A percentile compares a stretch with the other conserved stretches of the same genome.
Conservation (phyloP, 1,140 invertebrate genomes). For the Zaprionus camerounensis region DNA sequence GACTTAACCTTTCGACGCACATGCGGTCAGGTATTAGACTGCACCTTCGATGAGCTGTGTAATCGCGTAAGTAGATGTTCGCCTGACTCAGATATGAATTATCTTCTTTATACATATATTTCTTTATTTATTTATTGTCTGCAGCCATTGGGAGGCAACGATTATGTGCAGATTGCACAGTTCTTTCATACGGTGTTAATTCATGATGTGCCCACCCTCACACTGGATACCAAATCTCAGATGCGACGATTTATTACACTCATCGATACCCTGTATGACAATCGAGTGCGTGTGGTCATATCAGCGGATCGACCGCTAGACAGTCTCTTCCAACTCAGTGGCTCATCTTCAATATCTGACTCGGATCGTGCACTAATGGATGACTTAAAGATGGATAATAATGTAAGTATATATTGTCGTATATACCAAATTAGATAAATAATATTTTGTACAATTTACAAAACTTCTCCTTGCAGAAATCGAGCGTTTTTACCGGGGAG, state of each 20-base stretch:
- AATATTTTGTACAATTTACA: background rate
- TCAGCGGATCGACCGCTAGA: constrained; percentile 91
- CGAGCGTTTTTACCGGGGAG: constrained; percentile 97
- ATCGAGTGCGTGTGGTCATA: constrained; percentile 92
- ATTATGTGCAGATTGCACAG: constrained; percentile 96
- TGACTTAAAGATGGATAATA: constrained; percentile 88
- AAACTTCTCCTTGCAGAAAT: constrained; percentile 16
- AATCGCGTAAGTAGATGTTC: constrained; percentile 88
- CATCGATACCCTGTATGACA: constrained; percentile 98
- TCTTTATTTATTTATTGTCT: background rate
- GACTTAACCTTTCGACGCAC: constrained; percentile 95
- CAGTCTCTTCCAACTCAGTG: constrained; percentile 89
- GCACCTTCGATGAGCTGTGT: constrained; percentile 96
- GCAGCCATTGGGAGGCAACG: constrained; percentile 95
- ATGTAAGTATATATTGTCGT: constrained; percentile 44
- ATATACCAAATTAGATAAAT: background rate
- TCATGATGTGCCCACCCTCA: constrained; percentile 94
- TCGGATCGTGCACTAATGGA: constrained; percentile 96
- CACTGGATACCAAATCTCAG: constrained; percentile 91
- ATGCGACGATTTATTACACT: constrained; percentile 97
- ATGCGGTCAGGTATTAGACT: constrained; percentile 96
- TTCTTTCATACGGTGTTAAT: constrained; percentile 98
- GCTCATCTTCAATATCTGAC: constrained; percentile 87
- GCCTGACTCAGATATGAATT: background rate
- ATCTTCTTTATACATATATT: background rate